Evolutionary conservation across 2,888 invertebrate species (phyloP).

Genomic region (Sturmia bella): DNA sequence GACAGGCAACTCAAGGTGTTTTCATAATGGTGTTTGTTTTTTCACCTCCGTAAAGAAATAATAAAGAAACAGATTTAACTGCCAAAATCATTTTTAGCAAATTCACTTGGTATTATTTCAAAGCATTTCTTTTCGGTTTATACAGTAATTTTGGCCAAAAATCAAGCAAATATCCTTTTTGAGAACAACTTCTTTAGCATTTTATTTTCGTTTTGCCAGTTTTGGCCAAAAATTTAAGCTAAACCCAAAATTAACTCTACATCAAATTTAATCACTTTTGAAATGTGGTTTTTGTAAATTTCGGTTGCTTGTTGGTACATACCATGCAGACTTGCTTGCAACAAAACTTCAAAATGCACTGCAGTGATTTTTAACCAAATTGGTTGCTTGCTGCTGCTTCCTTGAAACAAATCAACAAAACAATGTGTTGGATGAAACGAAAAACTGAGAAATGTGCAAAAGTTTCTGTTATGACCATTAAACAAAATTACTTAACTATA

Average conservation of each 20-base stretch:
- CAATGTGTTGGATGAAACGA: not conserved
- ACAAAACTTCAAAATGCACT: conserved; percentile 54
- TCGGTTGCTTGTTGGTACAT: not conserved
- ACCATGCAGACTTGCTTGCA: conserved; percentile 12
- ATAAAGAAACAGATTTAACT: conserved; percentile 14
- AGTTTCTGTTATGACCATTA: conserved; percentile 69
- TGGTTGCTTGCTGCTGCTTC: conserved; percentile 17
- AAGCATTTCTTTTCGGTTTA: conserved; percentile 42
- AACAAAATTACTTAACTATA: conserved; percentile 73
- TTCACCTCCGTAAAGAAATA: conserved; percentile 54
- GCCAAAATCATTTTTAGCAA: conserved; percentile 44
- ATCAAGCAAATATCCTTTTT: conserved; percentile 18
- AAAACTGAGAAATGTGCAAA: not conserved
- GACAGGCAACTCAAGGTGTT: conserved; percentile 58
- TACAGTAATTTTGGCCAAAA: conserved; percentile 26
- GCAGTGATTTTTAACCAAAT: conserved; percentile 59
- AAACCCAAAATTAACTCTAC: conserved; percentile 78
- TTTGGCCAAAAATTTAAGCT: conserved; percentile 42
- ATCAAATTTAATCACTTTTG: conserved; percentile 81
- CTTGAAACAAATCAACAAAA: not conserved
- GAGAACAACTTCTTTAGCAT: conserved; percentile 15
- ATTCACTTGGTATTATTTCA: conserved; percentile 57
- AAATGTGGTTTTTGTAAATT: conserved; percentile 70
- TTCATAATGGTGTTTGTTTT: conserved; percentile 68
- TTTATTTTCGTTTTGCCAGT: not conserved